A percentile compares a stretch with the other conserved stretches of the same genome.
Conservation (phyloP, 2,797 vertebrate species). For the Intellagama lesueurii region DNA sequence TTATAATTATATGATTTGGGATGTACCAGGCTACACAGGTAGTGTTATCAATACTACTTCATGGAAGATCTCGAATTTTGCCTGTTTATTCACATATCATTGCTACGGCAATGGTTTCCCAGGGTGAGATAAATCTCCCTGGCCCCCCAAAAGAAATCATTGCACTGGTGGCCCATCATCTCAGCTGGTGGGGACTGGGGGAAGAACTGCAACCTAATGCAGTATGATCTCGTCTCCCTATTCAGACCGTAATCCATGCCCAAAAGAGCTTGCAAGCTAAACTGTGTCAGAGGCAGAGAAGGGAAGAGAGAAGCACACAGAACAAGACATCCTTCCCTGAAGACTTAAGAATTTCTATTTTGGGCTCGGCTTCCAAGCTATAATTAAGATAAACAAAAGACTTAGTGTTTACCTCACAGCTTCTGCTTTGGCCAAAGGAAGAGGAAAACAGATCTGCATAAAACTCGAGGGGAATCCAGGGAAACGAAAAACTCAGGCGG, state of each 20-base stretch:
- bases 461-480: background rate
- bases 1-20: too few relatives aligned
- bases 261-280: background rate
- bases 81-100: too few relatives aligned
- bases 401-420: background rate
- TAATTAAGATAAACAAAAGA: conserved; percentile 3
- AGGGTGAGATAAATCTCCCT: background rate
- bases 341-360: background rate
- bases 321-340: background rate
- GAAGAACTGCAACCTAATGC: too few relatives aligned
- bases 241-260: too few relatives aligned
- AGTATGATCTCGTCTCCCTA: too few relatives aligned
- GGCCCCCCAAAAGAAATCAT: background rate
- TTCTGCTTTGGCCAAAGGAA: background rate
- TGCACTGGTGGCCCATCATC: background rate
- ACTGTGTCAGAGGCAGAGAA: background rate
- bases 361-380: background rate
- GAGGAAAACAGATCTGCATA: background rate
- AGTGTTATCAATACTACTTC: too few relatives aligned
- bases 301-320: background rate
- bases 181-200: too few relatives aligned
- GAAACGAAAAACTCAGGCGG: background rate
- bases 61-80: background rate
- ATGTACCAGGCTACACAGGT: too few relatives aligned
- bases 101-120: background rate